Conservation (phyloP, 2,888 invertebrate species). For the Pharmacophagus antenor region DNA sequence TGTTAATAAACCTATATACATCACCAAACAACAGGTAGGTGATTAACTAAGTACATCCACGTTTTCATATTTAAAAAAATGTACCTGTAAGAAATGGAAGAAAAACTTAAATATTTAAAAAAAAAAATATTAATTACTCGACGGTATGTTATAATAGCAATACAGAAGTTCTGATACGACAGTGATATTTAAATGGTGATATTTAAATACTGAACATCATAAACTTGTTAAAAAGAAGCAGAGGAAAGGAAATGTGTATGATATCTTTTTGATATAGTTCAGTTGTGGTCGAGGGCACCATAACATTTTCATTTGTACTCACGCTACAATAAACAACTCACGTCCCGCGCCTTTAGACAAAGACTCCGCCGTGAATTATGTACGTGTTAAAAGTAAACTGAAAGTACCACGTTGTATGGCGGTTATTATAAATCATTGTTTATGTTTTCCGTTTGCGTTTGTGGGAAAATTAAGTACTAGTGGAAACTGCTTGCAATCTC, state of each 20-base stretch:
- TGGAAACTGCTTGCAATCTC: constrained; percentile 69
- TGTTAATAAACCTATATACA: constrained; percentile 98
- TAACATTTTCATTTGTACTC: constrained; percentile 80
- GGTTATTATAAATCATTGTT: constrained; percentile 82
- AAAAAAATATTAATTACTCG: too few species aligned
- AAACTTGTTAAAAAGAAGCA: background rate
- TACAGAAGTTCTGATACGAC: background rate
- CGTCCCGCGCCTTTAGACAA: constrained; percentile 79
- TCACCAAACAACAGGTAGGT: constrained; percentile 96
- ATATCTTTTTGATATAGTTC: constrained; percentile 30
- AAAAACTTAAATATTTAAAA: too few species aligned
- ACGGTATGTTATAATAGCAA: background rate
- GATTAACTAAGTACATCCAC: background rate
- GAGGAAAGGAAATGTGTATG: constrained; percentile 12
- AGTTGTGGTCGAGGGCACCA: constrained; percentile 55
- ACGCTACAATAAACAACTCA: constrained; percentile 80
- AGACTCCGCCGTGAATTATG: constrained; percentile 77
- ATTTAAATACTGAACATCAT: background rate
- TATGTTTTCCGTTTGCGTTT: constrained; percentile 80
- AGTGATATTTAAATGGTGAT: background rate
- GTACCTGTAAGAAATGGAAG: too few species aligned
- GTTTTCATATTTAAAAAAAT: too few species aligned
- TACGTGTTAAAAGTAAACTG: constrained; percentile 81
- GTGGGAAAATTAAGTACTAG: constrained; percentile 75
- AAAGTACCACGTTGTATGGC: constrained; percentile 78